These are phyloP conservation scores for Sylvicapra grimmia DNA, from an alignment of 2,113 vertebrate genomes.

Conservation along the genomic window DNA sequence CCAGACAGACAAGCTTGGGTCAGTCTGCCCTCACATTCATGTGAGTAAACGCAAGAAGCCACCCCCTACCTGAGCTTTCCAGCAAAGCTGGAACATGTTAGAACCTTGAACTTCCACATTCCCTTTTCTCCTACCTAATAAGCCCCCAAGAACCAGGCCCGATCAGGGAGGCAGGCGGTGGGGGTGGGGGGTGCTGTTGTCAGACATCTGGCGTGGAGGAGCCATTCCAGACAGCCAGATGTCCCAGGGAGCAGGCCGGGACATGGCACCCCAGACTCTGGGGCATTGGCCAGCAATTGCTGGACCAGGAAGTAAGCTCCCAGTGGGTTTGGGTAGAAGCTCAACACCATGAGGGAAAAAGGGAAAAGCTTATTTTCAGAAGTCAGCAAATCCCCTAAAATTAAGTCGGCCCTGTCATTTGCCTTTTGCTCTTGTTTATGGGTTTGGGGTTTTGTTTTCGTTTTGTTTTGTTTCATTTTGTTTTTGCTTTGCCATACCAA, in stretches of 20 bases:
- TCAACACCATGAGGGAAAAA: background rate
- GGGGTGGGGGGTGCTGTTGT: background rate
- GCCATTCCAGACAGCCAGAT: slow-evolving; percentile 23
- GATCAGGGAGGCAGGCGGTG: background rate
- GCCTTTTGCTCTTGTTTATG: slow-evolving; percentile 16
- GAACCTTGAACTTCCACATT: background rate
- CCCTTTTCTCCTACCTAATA: background rate
- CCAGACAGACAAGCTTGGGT: background rate
- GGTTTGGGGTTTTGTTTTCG: background rate
- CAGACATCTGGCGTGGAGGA: background rate
- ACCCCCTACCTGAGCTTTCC: background rate
- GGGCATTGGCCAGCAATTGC: background rate
- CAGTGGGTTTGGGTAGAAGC: background rate
- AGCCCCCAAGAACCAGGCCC: background rate
- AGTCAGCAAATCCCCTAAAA: background rate
- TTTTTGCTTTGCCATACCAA: background rate
- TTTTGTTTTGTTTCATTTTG: slow-evolving; percentile 4
- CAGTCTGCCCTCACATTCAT: background rate
- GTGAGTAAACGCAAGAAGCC: background rate
- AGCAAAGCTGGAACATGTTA: background rate
- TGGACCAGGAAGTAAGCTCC: background rate
- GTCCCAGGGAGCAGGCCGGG: slow-evolving; percentile 23
- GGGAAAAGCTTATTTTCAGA: background rate
- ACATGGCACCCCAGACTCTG: background rate
- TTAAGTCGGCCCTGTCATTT: slow-evolving; percentile 11